Evolutionary conservation across 2,113 vertebrate species (phyloP), one percentile per base, ranked within the genome.

Genomic region (Gobiocypris rarus): DNA sequence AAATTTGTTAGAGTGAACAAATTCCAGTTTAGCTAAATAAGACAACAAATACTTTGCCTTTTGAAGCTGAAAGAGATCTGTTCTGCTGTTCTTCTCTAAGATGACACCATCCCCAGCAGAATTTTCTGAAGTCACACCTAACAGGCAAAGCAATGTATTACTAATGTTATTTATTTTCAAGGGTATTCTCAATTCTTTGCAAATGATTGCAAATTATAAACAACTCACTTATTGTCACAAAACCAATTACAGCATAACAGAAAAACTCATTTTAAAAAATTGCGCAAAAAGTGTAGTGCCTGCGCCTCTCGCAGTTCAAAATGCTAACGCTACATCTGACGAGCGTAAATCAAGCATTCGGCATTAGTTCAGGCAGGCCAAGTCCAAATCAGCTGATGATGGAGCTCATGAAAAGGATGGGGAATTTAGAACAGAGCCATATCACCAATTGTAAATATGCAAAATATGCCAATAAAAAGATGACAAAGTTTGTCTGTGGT

Each of bases 31-130:
- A 75, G 34, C 5, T 19, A 41, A 24, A 28, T 0, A 65, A 79
- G 11, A 75, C n/a, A 19, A 15, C 14, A 52, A 52, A 75, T 75
- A 31, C n/a, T 74, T 50, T 86, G 97, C 98, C 96, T 98, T 98
- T 88, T 99, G 96, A 89, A 99, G 96, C 75, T 97, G 95, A 92
- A 96, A 97, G 67, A 99, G 95, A 89, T 99, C 96, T 0, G 96
- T 99, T 92, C 95, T 54, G 97, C 87, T 96, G 95, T 50, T 98
- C 91, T 19, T 94, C 93, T 96, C 92, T 2, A 93, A 94, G 24
- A 85, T 77, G 75, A 92, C 10, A 5, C 94, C 94, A 15, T 93
- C 92, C 75, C 88, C 90, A 87, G 88, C 26, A 90, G 91, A 90
- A 90, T 70, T 34, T 7, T 86, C 61, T 83, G 90, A 86, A 61